Evolutionary conservation across 2,113 vertebrate species (phyloP), one percentile per base, ranked within the genome.

Genomic region (Phainopepla nitens): DNA sequence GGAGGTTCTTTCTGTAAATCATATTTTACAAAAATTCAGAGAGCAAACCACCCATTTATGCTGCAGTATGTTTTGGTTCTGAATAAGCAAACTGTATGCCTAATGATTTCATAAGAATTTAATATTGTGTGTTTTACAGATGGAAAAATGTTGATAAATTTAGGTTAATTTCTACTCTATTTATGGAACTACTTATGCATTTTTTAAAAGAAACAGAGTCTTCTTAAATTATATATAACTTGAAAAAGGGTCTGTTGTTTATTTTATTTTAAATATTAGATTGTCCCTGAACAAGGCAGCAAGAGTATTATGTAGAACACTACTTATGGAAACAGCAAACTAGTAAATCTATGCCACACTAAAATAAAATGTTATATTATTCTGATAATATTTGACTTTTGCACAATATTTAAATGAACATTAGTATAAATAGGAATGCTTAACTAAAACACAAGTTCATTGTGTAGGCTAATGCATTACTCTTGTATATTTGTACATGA

Each of bases 401-500:
- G 90, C 92, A 92, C 95, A 97, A 97, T 97, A 98, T 97, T 98
- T 90, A 97, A 97, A 96, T 97, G 93, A 92, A 94, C 92, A 79
- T 97, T 97, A 89, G 91, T 89, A 94, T 97, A 96, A 97, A 96
- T 98, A 94, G 81, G 93, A 97, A 97, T 95, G 89, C 86, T 96
- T 97, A 97, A 95, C 81, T 97, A 92, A 96, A 96, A 94, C 78
- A 73, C 91, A 84, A 76, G 77, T 97, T 61, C 61, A 60, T 97
- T 50, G 19, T 91, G 94, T 91, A 97, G 97, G 98, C 97, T 98
- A 98, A 98, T 98, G 95, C 97, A 98, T 98, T 98, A 98, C 96
- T 97, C 96, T 96, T 96, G 96, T 97, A 88, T 93, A 85, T 97
- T 98, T 96, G 90, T 98, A 94, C 97, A 97, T 94, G 96, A 95